Percentiles rank a stretch among this genome's conserved stretches.
phyloP scores from a whole-genome alignment of 2,113 vertebrate species.

The Onychostoma macrolepis region DNA sequence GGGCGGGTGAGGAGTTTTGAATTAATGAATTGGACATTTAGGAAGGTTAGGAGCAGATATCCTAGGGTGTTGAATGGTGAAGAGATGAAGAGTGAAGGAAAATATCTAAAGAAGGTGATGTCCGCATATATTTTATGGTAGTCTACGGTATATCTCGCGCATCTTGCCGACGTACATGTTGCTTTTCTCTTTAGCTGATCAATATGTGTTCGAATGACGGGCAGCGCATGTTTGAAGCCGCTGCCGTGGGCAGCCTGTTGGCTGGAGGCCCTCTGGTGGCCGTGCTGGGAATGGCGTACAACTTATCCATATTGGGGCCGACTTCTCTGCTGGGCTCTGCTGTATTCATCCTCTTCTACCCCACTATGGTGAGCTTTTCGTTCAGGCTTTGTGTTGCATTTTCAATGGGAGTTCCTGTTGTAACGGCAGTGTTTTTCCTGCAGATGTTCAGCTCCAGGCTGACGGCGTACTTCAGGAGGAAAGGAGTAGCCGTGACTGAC shows the following conservation, averaged over 20 bases:
- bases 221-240: conserved; percentile 92
- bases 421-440: neutral
- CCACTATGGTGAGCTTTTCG: conserved; percentile 85
- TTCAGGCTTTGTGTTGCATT: neutral
- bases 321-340: conserved; percentile 91
- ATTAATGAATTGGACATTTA: conserved; percentile 10
- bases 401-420: neutral
- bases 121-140: neutral
- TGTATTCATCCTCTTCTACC: conserved; percentile 93
- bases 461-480: conserved; percentile 91
- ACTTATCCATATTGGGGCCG: conserved; percentile 86
- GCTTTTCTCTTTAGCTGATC: conserved; percentile 77
- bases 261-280: conserved; percentile 90
- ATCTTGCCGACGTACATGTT: neutral
- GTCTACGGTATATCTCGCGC: neutral
- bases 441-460: conserved; percentile 93
- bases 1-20: neutral
- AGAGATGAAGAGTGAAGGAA: conserved; percentile 47
- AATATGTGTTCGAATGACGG: conserved; percentile 91
- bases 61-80: conserved; percentile 42
- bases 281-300: conserved; percentile 88
- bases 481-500: conserved; percentile 85
- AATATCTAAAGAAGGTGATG: conserved; percentile 33
- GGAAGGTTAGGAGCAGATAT: conserved; percentile 42
- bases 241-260: conserved; percentile 88